Conservation (phyloP, 1,140 invertebrate genomes). For the Drosophila oshimai region DNA sequence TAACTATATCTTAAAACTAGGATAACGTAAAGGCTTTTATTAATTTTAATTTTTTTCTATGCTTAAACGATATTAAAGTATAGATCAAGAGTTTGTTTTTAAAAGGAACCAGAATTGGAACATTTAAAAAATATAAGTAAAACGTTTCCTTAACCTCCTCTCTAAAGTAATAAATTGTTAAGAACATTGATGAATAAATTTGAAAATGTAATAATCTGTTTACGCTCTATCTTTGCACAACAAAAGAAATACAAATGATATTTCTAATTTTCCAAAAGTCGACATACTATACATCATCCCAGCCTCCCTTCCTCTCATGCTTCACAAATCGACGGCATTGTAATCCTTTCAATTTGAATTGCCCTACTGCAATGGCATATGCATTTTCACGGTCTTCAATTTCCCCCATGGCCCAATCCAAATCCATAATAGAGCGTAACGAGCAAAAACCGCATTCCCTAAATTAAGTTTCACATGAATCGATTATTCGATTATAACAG, state of each 20-base stretch:
- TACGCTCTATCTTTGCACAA: neutral
- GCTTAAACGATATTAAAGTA: too few species aligned
- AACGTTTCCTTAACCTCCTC: neutral
- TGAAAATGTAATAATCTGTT: neutral
- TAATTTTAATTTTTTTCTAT: too few species aligned
- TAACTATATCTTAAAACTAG: too few species aligned
- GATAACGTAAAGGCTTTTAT: too few species aligned
- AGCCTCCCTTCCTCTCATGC: neutral
- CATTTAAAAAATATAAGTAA: too few species aligned
- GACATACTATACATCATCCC: neutral
- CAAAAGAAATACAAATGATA: neutral
- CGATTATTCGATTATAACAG: conserved; percentile 56
- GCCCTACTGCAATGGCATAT: conserved; percentile 8
- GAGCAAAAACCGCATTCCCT: conserved; percentile 45
- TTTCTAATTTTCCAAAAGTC: neutral
- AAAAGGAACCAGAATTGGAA: too few species aligned
- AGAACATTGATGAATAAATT: neutral
- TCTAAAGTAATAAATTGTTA: neutral
- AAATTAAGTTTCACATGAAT: conserved; percentile 57
- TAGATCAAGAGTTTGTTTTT: too few species aligned
- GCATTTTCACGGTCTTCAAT: conserved; percentile 43
- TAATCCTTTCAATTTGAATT: conserved; percentile 28
- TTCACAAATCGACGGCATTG: conserved; percentile 3
- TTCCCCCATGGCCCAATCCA: conserved; percentile 9
- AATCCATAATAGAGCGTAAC: conserved; percentile 33